Evolutionary conservation across 2,797 vertebrate genomes (phyloP).

Genomic region (Scyliorhinus canicula): DNA sequence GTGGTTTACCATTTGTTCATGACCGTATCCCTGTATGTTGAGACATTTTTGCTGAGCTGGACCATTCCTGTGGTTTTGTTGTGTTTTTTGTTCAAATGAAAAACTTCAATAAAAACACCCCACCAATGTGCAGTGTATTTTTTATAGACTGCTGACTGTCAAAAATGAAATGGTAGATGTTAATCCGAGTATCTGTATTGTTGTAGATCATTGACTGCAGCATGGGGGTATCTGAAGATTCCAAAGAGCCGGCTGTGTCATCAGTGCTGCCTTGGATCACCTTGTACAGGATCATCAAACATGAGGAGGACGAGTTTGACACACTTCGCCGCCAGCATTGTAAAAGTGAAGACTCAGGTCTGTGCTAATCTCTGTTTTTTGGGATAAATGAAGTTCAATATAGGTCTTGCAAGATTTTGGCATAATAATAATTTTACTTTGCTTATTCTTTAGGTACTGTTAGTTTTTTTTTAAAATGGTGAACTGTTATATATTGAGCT

Average conservation of each 20-base stretch:
- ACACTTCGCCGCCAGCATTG: conserved; percentile 73
- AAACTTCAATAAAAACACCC: no score
- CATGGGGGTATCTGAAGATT: conserved; percentile 84
- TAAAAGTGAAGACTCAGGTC: conserved; percentile 58
- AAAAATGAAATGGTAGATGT: background rate
- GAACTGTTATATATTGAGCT: background rate
- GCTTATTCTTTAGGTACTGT: background rate
- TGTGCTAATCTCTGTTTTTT: background rate
- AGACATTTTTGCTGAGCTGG: no score
- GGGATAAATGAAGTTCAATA: background rate
- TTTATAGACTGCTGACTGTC: background rate
- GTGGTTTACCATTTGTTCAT: no score
- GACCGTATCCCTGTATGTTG: no score
- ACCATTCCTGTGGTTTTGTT: no score
- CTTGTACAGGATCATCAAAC: conserved; percentile 81
- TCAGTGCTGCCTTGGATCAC: conserved; percentile 92
- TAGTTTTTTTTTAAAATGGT: no score
- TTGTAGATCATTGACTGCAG: conserved; percentile 84
- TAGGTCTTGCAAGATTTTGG: conserved; percentile 33
- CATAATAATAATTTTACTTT: background rate
- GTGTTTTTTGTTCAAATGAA: no score
- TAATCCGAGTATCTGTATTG: conserved; percentile 27
- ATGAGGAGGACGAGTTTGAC: conserved; percentile 78
- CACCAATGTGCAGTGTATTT: background rate
- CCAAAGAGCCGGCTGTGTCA: conserved; percentile 84